phyloP scores from a whole-genome alignment of 2,113 vertebrate genomes.

The Dinomys branickii region DNA sequence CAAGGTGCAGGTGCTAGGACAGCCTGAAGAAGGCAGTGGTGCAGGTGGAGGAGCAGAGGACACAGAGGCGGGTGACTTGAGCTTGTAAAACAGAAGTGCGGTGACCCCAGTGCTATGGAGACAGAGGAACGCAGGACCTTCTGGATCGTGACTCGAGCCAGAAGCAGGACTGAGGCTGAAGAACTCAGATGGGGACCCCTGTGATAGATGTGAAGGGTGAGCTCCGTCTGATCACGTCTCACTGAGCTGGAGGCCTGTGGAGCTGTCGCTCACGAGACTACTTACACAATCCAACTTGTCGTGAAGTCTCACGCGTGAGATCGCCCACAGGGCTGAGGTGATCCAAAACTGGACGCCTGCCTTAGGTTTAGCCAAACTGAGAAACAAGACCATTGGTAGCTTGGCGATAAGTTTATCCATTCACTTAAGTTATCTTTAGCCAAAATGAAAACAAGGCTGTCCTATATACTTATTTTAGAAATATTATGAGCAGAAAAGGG shows the following conservation, averaged over 20 bases:
- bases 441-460: constrained; percentile 37
- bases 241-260: neutral
- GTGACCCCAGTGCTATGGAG: neutral
- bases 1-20: neutral
- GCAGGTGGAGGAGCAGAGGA: neutral
- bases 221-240: too few relatives aligned
- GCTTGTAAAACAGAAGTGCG: neutral
- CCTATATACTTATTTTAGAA: neutral
- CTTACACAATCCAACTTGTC: neutral
- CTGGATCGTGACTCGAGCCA: neutral
- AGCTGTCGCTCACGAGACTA: neutral
- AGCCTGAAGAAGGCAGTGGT: neutral
- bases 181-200: neutral
- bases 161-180: neutral
- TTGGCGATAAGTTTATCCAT: neutral
- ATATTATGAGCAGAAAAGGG: neutral
- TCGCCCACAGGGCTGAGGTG: neutral
- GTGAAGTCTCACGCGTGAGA: too few relatives aligned
- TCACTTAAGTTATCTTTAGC: constrained; percentile 7
- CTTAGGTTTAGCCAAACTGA: neutral
- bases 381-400: neutral
- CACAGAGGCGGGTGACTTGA: neutral
- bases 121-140: neutral
- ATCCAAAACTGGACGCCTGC: neutral
- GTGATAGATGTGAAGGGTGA: neutral